Percentiles rank a stretch among this genome's conserved stretches.
These are phyloP conservation scores for Coreoperca whiteheadi DNA, from an alignment of 2,113 vertebrate genomes.

Conservation along the genomic window DNA sequence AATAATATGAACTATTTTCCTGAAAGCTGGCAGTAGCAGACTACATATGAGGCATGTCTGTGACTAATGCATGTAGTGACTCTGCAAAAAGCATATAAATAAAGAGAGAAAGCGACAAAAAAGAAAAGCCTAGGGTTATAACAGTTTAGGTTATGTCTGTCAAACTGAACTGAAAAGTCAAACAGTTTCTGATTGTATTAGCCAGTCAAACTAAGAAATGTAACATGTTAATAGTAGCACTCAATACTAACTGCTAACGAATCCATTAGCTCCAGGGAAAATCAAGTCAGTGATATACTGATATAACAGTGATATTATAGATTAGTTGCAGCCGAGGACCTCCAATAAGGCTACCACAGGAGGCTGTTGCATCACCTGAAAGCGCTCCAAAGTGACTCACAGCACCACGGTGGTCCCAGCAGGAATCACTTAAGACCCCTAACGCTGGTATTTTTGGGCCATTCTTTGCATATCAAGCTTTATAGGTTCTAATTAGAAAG, in stretches of 20 bases:
- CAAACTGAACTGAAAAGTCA: not conserved
- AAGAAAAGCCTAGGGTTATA: too few relatives aligned
- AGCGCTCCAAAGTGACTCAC: constrained; percentile 17
- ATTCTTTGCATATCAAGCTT: constrained; percentile 11
- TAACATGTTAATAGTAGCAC: not conserved
- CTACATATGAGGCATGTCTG: too few relatives aligned
- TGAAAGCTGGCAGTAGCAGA: too few relatives aligned
- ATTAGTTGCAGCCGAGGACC: not conserved
- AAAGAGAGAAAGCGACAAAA: too few relatives aligned
- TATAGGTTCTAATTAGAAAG: constrained; percentile 42
- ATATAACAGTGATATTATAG: not conserved
- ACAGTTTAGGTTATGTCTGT: too few relatives aligned
- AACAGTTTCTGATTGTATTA: not conserved
- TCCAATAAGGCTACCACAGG: not conserved
- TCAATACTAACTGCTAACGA: not conserved
- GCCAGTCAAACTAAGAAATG: not conserved
- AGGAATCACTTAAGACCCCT: constrained; percentile 29
- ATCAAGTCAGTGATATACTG: not conserved
- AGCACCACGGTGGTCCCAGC: constrained; percentile 19
- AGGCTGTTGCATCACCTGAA: not conserved
- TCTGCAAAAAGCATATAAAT: too few relatives aligned
- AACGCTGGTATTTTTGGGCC: not conserved
- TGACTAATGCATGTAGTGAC: too few relatives aligned
- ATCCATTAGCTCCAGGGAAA: not conserved
- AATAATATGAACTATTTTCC: too few relatives aligned